Conservation (phyloP, 2,113 vertebrate species). For the Gallinago undulata region DNA sequence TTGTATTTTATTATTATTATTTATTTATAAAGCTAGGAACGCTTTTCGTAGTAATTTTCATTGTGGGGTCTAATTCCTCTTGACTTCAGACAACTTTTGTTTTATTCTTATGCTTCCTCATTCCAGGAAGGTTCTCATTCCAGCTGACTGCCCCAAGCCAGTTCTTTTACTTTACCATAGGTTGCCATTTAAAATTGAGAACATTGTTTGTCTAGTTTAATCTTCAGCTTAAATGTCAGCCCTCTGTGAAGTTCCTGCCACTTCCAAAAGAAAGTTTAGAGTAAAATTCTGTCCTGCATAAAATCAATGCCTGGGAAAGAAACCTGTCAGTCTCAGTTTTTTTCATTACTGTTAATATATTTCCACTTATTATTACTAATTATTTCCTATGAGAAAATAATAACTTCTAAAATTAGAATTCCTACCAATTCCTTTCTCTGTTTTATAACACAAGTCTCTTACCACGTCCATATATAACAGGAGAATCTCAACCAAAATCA, state of each 20-base stretch:
- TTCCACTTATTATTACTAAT: neutral
- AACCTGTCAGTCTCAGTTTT: neutral
- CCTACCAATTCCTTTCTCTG: neutral
- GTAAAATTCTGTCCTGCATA: neutral
- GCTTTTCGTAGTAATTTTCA: neutral
- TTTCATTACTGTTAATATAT: neutral
- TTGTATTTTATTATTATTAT: neutral
- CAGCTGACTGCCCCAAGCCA: neutral
- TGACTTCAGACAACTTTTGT: neutral
- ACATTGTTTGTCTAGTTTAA: neutral
- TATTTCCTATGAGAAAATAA: neutral
- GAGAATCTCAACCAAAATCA: neutral
- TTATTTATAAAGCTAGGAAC: neutral
- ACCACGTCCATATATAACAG: fast-evolving
- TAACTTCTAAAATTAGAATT: neutral
- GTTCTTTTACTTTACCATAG: neutral
- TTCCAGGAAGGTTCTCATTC: neutral
- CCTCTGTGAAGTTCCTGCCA: neutral
- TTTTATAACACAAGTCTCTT: neutral
- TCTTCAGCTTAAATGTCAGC: neutral
- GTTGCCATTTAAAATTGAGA: neutral
- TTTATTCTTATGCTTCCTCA: neutral
- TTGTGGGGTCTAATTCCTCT: neutral
- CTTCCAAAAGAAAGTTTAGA: neutral
- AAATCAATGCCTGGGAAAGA: neutral